Evolutionary conservation across 2,113 vertebrate species (phyloP), one percentile per base, ranked within the genome.

Genomic region (Dromiciops gliroides): DNA sequence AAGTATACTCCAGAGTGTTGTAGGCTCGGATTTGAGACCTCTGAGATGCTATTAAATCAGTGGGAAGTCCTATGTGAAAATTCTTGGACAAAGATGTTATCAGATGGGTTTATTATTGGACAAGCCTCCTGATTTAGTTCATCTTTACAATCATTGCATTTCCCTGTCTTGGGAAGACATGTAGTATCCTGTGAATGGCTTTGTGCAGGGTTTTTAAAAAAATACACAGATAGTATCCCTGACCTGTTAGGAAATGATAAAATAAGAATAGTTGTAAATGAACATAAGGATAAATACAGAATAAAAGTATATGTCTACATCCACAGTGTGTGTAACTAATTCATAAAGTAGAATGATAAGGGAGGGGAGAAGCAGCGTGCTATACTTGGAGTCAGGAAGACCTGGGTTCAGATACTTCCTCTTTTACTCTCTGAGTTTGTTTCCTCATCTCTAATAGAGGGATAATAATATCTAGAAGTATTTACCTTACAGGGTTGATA

Each of bases 291-390:
- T 19, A 96, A 67, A 89, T n/a, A 49, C 0, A 92, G 9, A 90
- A 90, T 95, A 26, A 53, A 31, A 3, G 51, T 90, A 93, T 50
- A 3, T 91, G 48, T 25, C 23, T 93, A 8, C 6, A 44, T 83
- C n/a, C 5, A 23, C n/a, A 5, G 3, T 94, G 44, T 0, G 2
- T 89, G 60, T 97, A 92, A 31, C 3, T 93, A 92, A 51, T 51
- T 92, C 95, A 96, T 60, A 91, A 93, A 92, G 4, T 11, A 67
- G 48, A 8, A 50, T 91, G 50, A 67, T 95, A 44, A 91, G n/a
- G 31, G 92, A 89, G 22, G 8, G 51, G 25, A 93, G 37, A 93
- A 31, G 60, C 14, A 19, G 11, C 31, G 16, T 75, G 3, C n/a
- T 75, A 75, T n/a, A n/a, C 0, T n/a, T 75, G 37, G 12, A 75